Base-by-base conservation (phyloP, 2,888 invertebrate species). In the Phyllotreta cruciferae region DNA sequence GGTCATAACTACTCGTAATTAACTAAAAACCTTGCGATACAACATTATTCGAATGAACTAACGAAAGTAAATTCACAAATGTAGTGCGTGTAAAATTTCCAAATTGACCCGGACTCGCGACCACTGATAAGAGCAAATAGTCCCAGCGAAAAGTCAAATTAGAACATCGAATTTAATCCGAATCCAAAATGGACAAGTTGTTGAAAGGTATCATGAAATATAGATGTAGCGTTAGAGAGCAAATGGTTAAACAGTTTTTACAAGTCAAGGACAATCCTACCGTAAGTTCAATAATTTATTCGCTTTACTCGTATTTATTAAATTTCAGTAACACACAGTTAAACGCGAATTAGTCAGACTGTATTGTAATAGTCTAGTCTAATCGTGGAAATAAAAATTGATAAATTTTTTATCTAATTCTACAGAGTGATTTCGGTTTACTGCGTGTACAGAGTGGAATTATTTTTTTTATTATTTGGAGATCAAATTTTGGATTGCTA, bases 221-320 rank as follows among this genome's bases (percentile, higher is more conserved):
- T 81, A 87, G 95, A 64, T 86, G 89, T 66, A 87, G 91, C 61
- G 91, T 92, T 70, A 86, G 92, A 69, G 88, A 90, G 65, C 88
- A 87, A 76, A 94, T 96, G 94, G 93, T 97, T 37, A 89, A 94
- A 82, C 95, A 97, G 82, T 97, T 97, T 82, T 85, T 92, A 81
- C 85, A 90, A 86, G 94, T 97, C 71, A 87, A 88, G 79, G 91
- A 96, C 83, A 88, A 94, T 83, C 96, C 96, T 14, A 87, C 87
- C 85, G 93, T 94, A 84, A 84, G 87, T 82, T 52, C 54, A 54
- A 44, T 11, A 57, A 37, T 64, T 38, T 42, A 49, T 49, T 24
- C 35, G 8, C 8, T 49, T 34, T 34, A 49, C 9, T 44, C 39
- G 10, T 45, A 45, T 47, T 45, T 57, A 14, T 34, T 14, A 7